Conservation (phyloP, 2,888 invertebrate species). For the Timema cristinae region DNA sequence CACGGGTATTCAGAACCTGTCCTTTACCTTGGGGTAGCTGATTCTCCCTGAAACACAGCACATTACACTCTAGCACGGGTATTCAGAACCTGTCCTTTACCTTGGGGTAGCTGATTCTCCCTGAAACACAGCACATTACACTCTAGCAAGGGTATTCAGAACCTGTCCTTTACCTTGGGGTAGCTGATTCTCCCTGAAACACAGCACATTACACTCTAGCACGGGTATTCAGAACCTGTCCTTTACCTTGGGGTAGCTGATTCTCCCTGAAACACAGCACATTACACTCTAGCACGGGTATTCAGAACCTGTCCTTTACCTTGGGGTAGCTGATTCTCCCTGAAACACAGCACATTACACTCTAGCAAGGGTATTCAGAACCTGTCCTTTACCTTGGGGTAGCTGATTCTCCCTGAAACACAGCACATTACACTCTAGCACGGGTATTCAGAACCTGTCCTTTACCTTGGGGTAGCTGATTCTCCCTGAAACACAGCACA, state of each 20-base stretch:
- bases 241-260: conserved; percentile 58
- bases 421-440: not conserved
- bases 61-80: not conserved
- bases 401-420: conserved; percentile 44
- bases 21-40: conserved; percentile 61
- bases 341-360: conserved; percentile 17
- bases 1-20: conserved; percentile 52
- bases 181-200: conserved; percentile 44
- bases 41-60: conserved; percentile 34
- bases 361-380: conserved; percentile 47
- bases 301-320: conserved; percentile 64
- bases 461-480: conserved; percentile 57
- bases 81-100: conserved; percentile 61
- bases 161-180: conserved; percentile 65
- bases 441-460: conserved; percentile 57
- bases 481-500: conserved; percentile 31
- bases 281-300: not conserved
- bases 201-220: not conserved
- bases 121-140: conserved; percentile 22
- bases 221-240: conserved; percentile 55
- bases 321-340: conserved; percentile 52
- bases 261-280: conserved; percentile 34
- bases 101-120: conserved; percentile 54
- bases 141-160: conserved; percentile 42
- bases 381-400: conserved; percentile 61